A percentile compares a stretch with the other conserved stretches of the same genome.
Evolutionary conservation across 2,888 invertebrate species (phyloP).

Genomic region (Pseudococcus longispinus): DNA sequence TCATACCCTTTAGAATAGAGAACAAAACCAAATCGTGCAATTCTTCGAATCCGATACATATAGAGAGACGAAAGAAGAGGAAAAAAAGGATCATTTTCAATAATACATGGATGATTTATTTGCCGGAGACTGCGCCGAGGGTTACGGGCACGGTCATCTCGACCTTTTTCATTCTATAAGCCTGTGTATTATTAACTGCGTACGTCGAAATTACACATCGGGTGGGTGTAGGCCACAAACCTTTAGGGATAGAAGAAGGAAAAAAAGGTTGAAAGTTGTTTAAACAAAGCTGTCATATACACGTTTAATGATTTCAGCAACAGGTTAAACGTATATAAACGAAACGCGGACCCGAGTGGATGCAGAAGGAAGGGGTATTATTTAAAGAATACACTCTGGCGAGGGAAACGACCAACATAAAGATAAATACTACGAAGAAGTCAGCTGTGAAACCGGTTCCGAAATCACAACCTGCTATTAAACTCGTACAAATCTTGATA

Average conservation of each 20-base stretch:
- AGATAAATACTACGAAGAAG: constrained; percentile 52
- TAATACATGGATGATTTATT: background rate
- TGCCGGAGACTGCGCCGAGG: background rate
- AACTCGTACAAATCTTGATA: constrained; percentile 49
- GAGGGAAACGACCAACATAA: background rate
- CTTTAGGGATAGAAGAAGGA: background rate
- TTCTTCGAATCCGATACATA: background rate
- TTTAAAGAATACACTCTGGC: background rate
- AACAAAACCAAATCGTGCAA: background rate
- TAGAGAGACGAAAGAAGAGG: background rate
- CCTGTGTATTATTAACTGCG: constrained; percentile 24
- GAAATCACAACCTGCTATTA: constrained; percentile 47
- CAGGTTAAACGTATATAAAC: constrained; percentile 44
- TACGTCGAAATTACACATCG: constrained; percentile 11
- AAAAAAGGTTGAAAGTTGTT: constrained; percentile 49
- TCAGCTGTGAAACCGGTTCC: constrained; percentile 52
- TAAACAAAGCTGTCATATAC: constrained; percentile 45
- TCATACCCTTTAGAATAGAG: background rate
- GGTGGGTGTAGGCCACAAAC: constrained; percentile 38
- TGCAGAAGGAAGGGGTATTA: background rate
- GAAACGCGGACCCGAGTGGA: too few relatives aligned
- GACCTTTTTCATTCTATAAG: constrained; percentile 2
- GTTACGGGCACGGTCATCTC: constrained; percentile 45
- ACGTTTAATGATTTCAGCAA: constrained; percentile 54
- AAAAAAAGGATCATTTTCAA: background rate